phyloP scores from a whole-genome alignment of 30 jellyfish, hydroid and myxozoan genomes.

The Aurelia aurita complex sp. Pacific region DNA sequence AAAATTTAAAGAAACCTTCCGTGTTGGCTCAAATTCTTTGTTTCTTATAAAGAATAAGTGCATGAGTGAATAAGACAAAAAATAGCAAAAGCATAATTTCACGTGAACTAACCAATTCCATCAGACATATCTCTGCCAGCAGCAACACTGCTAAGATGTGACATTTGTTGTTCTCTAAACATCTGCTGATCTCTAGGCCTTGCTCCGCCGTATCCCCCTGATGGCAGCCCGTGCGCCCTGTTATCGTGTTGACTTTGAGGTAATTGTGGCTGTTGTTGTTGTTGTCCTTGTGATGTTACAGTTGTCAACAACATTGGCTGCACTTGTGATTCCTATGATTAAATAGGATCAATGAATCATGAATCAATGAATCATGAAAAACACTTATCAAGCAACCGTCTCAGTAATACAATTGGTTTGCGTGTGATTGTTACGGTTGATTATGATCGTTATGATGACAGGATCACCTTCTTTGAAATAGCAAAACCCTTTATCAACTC shows the following conservation, averaged over 20 bases:
- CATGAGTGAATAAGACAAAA: too few relatives aligned
- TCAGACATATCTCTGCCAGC: constrained; percentile 29
- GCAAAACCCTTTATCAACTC: too few relatives aligned
- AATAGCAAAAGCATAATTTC: too few relatives aligned
- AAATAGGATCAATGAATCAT: background rate
- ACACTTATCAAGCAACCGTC: too few relatives aligned
- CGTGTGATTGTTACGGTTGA: too few relatives aligned
- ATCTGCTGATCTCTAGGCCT: constrained; percentile 44
- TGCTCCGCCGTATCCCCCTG: constrained; percentile 50
- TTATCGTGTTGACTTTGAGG: background rate
- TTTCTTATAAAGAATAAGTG: too few relatives aligned
- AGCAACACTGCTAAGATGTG: background rate
- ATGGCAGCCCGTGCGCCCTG: background rate
- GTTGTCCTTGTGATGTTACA: background rate
- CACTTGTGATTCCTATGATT: constrained; percentile 31
- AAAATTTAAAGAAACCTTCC: too few relatives aligned
- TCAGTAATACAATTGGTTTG: too few relatives aligned
- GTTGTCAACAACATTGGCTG: constrained; percentile 24
- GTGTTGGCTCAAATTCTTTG: too few relatives aligned
- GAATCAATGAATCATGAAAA: too few relatives aligned
- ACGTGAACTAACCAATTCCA: constrained; percentile 26
- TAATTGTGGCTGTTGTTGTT: background rate
- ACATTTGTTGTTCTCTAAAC: background rate
- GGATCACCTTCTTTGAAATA: too few relatives aligned
- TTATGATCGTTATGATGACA: too few relatives aligned